Evolutionary conservation across 2,113 vertebrate species (phyloP), one percentile per base, ranked within the genome.

Genomic region (Sander lucioperca): DNA sequence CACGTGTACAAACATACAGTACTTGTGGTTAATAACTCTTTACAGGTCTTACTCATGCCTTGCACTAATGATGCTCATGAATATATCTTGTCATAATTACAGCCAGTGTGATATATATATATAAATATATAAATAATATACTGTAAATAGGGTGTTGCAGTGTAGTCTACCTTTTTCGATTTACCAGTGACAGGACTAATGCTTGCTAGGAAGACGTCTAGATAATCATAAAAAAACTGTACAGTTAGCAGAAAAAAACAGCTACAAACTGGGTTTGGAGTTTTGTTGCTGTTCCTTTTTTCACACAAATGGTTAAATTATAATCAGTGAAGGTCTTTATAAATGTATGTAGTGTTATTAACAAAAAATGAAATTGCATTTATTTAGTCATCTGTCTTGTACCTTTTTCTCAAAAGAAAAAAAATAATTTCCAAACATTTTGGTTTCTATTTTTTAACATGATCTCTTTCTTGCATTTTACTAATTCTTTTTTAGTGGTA

Each of bases 81-180:
- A 94, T 95, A 94, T 94, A 93, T 94, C 87, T 88, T 92, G 87
- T 95, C 93, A 92, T 94, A 92, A 93, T 94, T 92, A 92, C 93
- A 93, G 91, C 91, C 91, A 93, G 90, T 95, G 93, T 94, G 92
- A 93, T 93, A 93, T 78, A 92, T 78, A 92, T 89, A 92, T 89
- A 94, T 91, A 92, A 90, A 94, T 91, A 93, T 94, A 95, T 95
- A 95, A 94, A 95, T 95, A 94, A 96, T 97, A 96, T 97, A 96
- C 96, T 99, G 97, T 99, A 98, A 97, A 99, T 98, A 99, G 95
- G 95, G 96, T 97, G 97, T 97, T 96, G 96, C 96, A 95, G 95
- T 97, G 95, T 98, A 97, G 95, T 97, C 94, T 96, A 95, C 95
- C 92, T 96, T 91, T 85, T 96, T 97, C 79, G 87, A 95, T 98